These are phyloP conservation scores for Petrophora chlorosata DNA, from an alignment of 2,888 invertebrate species.

Conservation along the genomic window DNA sequence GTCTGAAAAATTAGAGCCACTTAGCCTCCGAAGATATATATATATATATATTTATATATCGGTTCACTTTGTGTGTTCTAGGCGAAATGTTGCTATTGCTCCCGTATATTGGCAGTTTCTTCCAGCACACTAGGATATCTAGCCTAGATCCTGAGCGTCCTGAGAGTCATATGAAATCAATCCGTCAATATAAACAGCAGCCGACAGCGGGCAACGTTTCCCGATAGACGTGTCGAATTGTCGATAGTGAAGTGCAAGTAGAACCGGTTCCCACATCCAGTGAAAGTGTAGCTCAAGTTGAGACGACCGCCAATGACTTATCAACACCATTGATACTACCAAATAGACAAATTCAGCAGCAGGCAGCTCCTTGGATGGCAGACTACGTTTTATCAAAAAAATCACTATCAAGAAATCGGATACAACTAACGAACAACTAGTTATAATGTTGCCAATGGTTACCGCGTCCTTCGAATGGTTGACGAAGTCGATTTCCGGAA, in stretches of 20 bases:
- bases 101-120: too few species aligned
- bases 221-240: neutral
- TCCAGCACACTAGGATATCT: too few species aligned
- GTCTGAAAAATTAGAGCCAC: too few species aligned
- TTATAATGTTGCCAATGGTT: conserved; percentile 32
- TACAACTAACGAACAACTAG: conserved; percentile 24
- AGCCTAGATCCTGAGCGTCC: too few species aligned
- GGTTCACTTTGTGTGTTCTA: too few species aligned
- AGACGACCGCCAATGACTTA: neutral
- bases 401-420: neutral
- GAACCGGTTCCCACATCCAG: neutral
- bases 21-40: too few species aligned
- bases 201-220: neutral
- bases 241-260: too few species aligned
- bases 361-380: neutral
- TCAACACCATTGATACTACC: neutral
- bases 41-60: too few species aligned
- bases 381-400: neutral
- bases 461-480: conserved; percentile 28
- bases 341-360: neutral
- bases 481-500: conserved; percentile 33
- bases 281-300: neutral
- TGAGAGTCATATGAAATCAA: neutral
- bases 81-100: too few species aligned
- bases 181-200: neutral